Evolutionary conservation across 2,888 invertebrate genomes (phyloP).

Genomic region (Lepidonotus clava): DNA sequence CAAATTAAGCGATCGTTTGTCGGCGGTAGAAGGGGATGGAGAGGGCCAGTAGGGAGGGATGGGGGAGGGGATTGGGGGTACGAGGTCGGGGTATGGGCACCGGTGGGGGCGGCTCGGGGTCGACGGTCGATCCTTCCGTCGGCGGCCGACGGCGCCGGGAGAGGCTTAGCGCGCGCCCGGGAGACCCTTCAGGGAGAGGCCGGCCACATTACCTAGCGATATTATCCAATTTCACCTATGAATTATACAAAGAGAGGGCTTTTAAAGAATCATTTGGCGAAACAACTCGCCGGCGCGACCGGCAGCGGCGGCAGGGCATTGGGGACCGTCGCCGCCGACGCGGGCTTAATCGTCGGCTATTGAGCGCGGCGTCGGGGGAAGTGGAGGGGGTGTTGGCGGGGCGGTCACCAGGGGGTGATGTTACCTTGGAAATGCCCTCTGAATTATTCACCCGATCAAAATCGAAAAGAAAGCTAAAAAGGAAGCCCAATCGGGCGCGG

Average conservation of each 20-base stretch:
- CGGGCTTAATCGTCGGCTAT: constrained; percentile 42
- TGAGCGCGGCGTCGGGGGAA: constrained; percentile 30
- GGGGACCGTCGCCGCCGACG: not conserved
- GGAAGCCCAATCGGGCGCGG: constrained; percentile 31
- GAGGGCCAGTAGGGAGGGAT: not conserved
- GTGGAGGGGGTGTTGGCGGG: not conserved
- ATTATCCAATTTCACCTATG: constrained; percentile 56
- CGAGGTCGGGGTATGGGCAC: not conserved
- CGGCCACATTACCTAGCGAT: constrained; percentile 47
- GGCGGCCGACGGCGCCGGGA: not conserved
- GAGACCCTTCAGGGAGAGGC: constrained; percentile 21
- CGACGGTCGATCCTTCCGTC: constrained; percentile 1
- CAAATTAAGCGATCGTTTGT: constrained; percentile 55
- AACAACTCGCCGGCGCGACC: constrained; percentile 50
- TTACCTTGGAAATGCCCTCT: constrained; percentile 16
- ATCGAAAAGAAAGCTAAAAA: constrained; percentile 38
- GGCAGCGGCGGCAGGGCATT: not conserved
- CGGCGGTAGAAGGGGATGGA: not conserved
- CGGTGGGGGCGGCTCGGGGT: not conserved
- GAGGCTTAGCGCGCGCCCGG: constrained; percentile 43
- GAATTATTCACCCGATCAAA: constrained; percentile 53
- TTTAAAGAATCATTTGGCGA: constrained; percentile 56
- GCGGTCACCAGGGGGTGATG: not conserved
- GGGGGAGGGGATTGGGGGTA: not conserved
- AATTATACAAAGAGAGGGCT: constrained; percentile 56